phyloP scores from a whole-genome alignment of 1,140 invertebrate genomes.

The Varroa destructor region DNA sequence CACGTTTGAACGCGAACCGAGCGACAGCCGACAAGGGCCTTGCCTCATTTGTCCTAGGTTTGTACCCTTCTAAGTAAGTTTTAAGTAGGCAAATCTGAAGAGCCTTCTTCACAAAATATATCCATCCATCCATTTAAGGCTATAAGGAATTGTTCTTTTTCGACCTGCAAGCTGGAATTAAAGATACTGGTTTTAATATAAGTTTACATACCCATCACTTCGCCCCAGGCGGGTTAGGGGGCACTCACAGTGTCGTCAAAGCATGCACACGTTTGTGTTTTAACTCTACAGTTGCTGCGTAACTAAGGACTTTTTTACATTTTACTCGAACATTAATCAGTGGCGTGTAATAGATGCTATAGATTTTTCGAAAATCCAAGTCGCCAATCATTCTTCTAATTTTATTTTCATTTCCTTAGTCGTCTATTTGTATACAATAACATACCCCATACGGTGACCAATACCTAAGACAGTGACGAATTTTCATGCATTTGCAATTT shows the following conservation, averaged over 20 bases:
- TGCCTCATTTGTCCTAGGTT: conserved; percentile 46
- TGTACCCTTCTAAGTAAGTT: conserved; percentile 42
- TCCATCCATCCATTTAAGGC: background rate
- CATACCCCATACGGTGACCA: too few species aligned
- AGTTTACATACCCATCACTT: conserved; percentile 39
- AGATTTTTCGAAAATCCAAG: too few species aligned
- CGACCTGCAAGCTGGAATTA: background rate
- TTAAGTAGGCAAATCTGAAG: conserved; percentile 29
- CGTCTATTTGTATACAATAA: too few species aligned
- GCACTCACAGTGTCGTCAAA: conserved; percentile 39
- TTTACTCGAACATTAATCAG: too few species aligned
- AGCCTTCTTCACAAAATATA: background rate
- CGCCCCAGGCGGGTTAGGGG: conserved; percentile 42
- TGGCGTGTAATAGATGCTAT: too few species aligned
- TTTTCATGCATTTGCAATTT: too few species aligned
- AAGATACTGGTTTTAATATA: conserved; percentile 28
- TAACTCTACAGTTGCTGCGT: too few species aligned
- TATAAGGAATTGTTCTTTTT: background rate
- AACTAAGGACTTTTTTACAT: too few species aligned
- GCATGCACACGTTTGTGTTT: background rate
- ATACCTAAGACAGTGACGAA: too few species aligned
- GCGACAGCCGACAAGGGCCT: conserved; percentile 38
- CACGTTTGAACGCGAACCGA: conserved; percentile 45
- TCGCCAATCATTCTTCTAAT: too few species aligned
- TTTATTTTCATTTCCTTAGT: too few species aligned